Percentiles rank a stretch among this genome's conserved stretches.
Evolutionary conservation across 2,113 vertebrate genomes (phyloP).

Genomic region (Myocastor coypus): DNA sequence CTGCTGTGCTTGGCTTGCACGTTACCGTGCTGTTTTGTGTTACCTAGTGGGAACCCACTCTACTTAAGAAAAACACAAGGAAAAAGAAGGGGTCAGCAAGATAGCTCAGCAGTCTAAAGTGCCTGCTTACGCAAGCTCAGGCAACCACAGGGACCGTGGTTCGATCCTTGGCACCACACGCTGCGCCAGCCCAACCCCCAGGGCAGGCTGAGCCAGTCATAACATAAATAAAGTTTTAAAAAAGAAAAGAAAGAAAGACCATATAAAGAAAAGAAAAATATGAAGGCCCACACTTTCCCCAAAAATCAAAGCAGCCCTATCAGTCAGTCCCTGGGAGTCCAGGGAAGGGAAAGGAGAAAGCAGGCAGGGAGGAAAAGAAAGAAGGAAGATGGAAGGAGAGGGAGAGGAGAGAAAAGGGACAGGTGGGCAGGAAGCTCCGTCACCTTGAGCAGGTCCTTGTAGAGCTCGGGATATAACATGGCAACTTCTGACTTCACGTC

Average conservation of each 20-base stretch:
- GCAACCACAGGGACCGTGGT: too few relatives aligned
- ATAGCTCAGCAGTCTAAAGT: too few relatives aligned
- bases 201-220: too few relatives aligned
- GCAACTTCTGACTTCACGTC: conserved; percentile 99
- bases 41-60: fast-evolving
- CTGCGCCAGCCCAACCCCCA: too few relatives aligned
- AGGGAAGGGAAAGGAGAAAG: background rate
- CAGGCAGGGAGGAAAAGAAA: background rate
- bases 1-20: fast-evolving
- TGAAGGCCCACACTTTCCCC: background rate
- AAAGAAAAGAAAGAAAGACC: too few relatives aligned
- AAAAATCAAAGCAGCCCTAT: background rate
- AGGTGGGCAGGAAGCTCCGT: fast-evolving
- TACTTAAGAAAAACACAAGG: background rate
- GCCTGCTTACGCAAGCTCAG: too few relatives aligned
- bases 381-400: background rate
- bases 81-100: too few relatives aligned
- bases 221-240: too few relatives aligned
- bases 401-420: background rate
- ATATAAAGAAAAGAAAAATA: background rate
- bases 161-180: too few relatives aligned
- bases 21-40: fast-evolving
- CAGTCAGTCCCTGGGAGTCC: background rate
- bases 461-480: conserved; percentile 98
- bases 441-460: conserved; percentile 99